phyloP scores from a whole-genome alignment of 2,797 vertebrate species.

The Acanthurus tractus region DNA sequence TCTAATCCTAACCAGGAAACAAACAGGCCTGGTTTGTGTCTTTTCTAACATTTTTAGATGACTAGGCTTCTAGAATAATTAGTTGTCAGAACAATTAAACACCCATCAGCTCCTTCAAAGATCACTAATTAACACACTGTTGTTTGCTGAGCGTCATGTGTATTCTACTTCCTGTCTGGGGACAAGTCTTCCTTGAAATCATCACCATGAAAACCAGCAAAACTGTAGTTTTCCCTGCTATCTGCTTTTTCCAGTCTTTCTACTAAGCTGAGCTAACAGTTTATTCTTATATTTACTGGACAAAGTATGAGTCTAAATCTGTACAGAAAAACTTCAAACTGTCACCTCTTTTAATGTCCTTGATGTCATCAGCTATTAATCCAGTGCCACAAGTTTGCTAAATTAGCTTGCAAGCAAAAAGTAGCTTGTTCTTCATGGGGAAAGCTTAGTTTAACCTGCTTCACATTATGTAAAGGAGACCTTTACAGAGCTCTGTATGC shows the following conservation, averaged over 20 bases:
- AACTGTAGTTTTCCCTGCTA: background rate
- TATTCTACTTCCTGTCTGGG: too few relatives aligned
- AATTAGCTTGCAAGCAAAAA: background rate
- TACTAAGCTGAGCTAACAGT: background rate
- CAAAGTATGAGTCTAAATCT: background rate
- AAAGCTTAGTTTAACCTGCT: constrained; percentile 16
- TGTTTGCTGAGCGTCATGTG: too few relatives aligned
- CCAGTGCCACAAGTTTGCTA: too few relatives aligned
- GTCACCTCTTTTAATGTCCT: too few relatives aligned
- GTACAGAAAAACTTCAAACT: background rate
- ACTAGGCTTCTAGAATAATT: too few relatives aligned
- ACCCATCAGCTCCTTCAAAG: background rate
- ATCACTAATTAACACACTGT: background rate
- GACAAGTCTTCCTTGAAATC: too few relatives aligned
- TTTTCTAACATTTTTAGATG: too few relatives aligned
- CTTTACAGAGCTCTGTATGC: constrained; percentile 22
- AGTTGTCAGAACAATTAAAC: background rate
- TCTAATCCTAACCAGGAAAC: too few relatives aligned
- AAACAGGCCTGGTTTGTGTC: too few relatives aligned
- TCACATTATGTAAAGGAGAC: constrained; percentile 37
- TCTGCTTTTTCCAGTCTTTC: background rate
- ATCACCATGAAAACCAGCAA: too few relatives aligned
- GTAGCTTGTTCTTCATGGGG: background rate
- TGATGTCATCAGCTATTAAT: too few relatives aligned
- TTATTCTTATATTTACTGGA: background rate